Conservation (phyloP, 2,113 vertebrate genomes). For the Apaloderma vittatum region DNA sequence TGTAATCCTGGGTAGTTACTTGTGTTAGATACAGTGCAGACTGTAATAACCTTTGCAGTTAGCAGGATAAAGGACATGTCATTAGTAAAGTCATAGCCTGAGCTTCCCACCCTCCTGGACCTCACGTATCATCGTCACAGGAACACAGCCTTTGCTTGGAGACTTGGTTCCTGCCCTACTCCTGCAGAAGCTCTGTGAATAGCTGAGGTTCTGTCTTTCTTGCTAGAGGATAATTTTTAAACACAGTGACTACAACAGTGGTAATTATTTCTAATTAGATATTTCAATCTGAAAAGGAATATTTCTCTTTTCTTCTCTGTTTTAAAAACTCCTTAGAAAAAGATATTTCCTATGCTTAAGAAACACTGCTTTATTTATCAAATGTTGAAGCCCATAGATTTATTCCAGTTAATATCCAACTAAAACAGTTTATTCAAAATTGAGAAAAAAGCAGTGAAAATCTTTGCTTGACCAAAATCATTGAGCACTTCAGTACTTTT, state of each 20-base stretch:
- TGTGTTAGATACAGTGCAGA: background rate
- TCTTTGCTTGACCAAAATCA: background rate
- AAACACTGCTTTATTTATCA: background rate
- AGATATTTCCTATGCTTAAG: background rate
- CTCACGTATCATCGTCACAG: background rate
- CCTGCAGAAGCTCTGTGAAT: background rate
- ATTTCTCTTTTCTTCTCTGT: rapidly evolving
- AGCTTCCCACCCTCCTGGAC: background rate
- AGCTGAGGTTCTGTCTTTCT: background rate
- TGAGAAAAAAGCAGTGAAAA: background rate
- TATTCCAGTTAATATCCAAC: background rate
- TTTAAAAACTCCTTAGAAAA: background rate
- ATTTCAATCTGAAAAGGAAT: background rate
- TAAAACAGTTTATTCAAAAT: background rate
- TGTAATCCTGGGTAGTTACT: background rate
- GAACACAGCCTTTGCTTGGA: background rate
- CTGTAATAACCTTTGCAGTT: background rate
- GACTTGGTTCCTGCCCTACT: background rate
- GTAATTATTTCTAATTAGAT: background rate
- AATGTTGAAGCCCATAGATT: background rate
- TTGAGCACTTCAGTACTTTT: background rate
- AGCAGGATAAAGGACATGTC: background rate
- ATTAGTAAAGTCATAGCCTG: background rate
- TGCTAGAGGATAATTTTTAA: background rate
- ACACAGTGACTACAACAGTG: background rate